Evolutionary conservation across 2,888 invertebrate species (phyloP).

Genomic region (Anaspis maculata): DNA sequence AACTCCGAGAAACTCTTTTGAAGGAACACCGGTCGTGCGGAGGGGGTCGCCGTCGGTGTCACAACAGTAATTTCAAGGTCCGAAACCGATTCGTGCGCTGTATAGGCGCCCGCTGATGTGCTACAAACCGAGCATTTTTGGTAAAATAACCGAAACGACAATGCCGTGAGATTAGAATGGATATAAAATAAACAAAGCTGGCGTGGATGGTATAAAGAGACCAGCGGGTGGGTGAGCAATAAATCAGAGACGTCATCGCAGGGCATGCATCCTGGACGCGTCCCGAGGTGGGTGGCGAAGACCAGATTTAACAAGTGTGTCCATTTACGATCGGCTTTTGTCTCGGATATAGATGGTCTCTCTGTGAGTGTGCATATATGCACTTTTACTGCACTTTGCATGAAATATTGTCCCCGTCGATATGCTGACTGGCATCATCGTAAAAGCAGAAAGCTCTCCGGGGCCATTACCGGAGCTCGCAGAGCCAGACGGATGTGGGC

Average conservation of each 20-base stretch:
- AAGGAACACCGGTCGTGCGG: too few species aligned
- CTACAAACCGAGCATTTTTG: too few species aligned
- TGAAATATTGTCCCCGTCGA: too few species aligned
- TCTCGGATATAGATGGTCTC: constrained; percentile 10
- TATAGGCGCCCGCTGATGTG: too few species aligned
- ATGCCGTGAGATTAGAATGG: constrained; percentile 26
- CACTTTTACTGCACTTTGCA: constrained; percentile 28
- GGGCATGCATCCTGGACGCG: constrained; percentile 12
- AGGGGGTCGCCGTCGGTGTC: too few species aligned
- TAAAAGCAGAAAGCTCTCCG: too few species aligned
- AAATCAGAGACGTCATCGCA: constrained; percentile 36
- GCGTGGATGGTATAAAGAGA: constrained; percentile 29
- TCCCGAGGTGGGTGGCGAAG: constrained; percentile 28
- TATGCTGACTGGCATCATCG: constrained; percentile 21
- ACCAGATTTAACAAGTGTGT: constrained; percentile 26
- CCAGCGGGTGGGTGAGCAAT: constrained; percentile 35
- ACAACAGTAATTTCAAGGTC: constrained; percentile 16
- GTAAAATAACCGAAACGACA: constrained; percentile 28
- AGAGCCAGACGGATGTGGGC: too few species aligned
- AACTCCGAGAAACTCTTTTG: too few species aligned
- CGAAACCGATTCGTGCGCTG: constrained; percentile 1
- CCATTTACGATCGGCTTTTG: constrained; percentile 25
- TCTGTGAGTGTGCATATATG: too few species aligned
- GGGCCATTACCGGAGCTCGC: too few species aligned
- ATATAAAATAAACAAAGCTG: constrained; percentile 33